Conservation (phyloP, 2,888 invertebrate genomes). For the Drosophila anomalata region DNA sequence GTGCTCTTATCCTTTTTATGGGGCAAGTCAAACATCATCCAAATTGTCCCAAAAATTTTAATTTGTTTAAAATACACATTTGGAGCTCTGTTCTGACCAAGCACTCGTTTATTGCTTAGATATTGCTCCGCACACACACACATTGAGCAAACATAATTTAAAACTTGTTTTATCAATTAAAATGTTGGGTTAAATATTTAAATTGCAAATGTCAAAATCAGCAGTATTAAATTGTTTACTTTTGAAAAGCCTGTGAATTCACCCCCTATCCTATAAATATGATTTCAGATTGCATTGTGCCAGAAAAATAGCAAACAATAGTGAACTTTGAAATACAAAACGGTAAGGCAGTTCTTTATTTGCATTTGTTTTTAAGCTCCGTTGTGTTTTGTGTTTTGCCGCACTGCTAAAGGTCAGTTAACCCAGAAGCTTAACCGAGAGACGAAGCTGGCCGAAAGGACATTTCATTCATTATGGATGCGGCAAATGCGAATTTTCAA, state of each 20-base stretch:
- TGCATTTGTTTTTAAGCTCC: conserved; percentile 20
- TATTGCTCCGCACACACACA: conserved; percentile 14
- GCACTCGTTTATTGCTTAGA: conserved; percentile 21
- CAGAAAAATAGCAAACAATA: conserved; percentile 5
- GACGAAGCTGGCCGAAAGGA: conserved; percentile 33
- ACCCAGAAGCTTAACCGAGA: conserved; percentile 61
- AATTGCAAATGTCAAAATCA: conserved; percentile 20
- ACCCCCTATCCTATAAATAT: conserved; percentile 14
- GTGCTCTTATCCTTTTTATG: not conserved
- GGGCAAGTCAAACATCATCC: not conserved
- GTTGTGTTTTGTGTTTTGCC: conserved; percentile 7
- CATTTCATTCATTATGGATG: conserved; percentile 66
- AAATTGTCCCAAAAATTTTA: conserved; percentile 2
- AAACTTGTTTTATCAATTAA: conserved; percentile 38
- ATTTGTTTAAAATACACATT: not conserved
- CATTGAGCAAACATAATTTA: conserved; percentile 20
- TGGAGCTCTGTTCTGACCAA: not conserved
- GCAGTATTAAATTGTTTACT: conserved; percentile 34
- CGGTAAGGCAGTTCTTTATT: conserved; percentile 21
- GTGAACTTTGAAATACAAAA: conserved; percentile 1
- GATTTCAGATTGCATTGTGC: conserved; percentile 20
- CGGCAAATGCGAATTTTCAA: conserved; percentile 67
- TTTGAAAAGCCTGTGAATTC: not conserved
- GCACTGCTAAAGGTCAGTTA: conserved; percentile 65
- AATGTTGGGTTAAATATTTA: conserved; percentile 30